Evolutionary conservation across 2,888 invertebrate species (phyloP).

Genomic region (Tenodera sinensis): DNA sequence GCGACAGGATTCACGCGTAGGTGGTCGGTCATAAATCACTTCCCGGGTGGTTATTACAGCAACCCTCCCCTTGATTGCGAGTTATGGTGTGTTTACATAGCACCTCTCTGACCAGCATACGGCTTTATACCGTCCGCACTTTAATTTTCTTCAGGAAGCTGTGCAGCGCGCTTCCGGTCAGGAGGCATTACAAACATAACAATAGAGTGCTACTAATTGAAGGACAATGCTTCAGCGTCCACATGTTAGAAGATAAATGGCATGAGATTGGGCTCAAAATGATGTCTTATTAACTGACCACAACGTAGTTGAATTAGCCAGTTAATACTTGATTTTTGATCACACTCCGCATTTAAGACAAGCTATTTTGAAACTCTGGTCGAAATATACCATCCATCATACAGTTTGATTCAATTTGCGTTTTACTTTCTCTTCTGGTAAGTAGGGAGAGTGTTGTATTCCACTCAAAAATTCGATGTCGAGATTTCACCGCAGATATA

Average conservation of each 20-base stretch:
- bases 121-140: background rate
- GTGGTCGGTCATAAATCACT: background rate
- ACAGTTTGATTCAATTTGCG: no score
- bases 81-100: background rate
- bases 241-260: background rate
- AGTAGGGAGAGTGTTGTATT: no score
- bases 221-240: background rate
- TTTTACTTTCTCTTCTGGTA: no score
- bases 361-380: no score
- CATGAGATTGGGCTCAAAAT: no score
- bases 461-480: no score
- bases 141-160: background rate
- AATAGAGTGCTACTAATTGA: background rate
- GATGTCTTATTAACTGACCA: background rate
- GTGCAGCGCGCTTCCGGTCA: background rate
- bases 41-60: background rate
- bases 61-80: background rate
- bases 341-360: no score
- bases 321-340: background rate
- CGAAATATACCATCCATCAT: no score
- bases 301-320: background rate
- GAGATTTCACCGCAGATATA: no score
- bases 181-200: background rate
- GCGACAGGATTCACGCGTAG: background rate
- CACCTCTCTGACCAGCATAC: background rate